Evolutionary conservation across 2,888 invertebrate species (phyloP), one percentile per base, ranked within the genome.

Genomic region (Capitulum mitella): DNA sequence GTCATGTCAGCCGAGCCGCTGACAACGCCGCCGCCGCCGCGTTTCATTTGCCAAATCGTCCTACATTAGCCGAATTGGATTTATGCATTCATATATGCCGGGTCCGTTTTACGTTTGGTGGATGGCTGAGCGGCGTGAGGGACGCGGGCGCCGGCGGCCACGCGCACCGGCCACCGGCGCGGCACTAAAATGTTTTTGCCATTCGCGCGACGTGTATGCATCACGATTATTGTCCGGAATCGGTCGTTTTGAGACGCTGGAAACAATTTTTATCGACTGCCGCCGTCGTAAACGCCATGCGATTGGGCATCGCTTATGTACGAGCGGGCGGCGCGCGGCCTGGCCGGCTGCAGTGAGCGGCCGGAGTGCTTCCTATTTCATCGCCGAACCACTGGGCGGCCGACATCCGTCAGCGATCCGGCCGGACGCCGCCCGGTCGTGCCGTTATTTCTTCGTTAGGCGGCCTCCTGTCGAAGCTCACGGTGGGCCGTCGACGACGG

Each of bases 11-110:
- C 22, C 29, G n/a, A 29, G 10, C 43, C 3, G 37, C 70, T 19
- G 70, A 70, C 70, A 70, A 3, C 70, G 26, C 40, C 37, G 12
- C 70, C 70, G 70, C 37, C 70, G 40, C 58, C 58, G 70, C 70
- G 26, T 70, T 70, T 70, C 70, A 70, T 70, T 40, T 70, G 70
- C 70, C 70, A 40, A 70, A 40, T 70, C 70, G 70, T 40, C 70
- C 37, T 70, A 70, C 76, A 76, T 76, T 76, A 76, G 46, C 29
- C 46, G 46, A 32, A 76, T 76, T 76, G 46, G 46, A 43, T 46
- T 76, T 76, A 76, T 76, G 43, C 76, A 76, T 76, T 76, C 76
- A 76, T 76, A 76, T 76, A 76, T 76, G 76, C 76, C 70, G 70
- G 37, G 70, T 70, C 29, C 16, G 70, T 70, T 70, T 70, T 70